phyloP scores from a whole-genome alignment of 2,797 vertebrate species.

The Synaphobranchus kaupii region DNA sequence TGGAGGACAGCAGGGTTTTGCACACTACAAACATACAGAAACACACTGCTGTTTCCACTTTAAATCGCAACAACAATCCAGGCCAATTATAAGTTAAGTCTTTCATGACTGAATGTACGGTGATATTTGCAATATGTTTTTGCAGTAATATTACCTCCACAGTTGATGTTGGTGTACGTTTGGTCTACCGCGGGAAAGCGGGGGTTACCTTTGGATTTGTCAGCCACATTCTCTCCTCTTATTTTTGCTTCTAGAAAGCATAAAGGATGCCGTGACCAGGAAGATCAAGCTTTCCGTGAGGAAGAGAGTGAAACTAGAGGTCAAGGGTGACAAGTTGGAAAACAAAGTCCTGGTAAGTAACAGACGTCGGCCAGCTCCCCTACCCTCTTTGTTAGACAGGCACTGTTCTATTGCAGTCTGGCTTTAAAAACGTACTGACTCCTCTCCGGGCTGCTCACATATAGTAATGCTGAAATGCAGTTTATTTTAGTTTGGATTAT shows the following conservation, averaged over 20 bases:
- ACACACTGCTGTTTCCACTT: neutral
- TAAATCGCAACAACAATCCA: neutral
- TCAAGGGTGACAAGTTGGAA: conserved; percentile 90
- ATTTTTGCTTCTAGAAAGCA: conserved; percentile 75
- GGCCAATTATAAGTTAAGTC: neutral
- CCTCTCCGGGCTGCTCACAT: neutral
- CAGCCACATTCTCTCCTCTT: neutral
- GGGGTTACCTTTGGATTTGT: conserved; percentile 10
- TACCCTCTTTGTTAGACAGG: neutral
- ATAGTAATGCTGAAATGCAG: neutral
- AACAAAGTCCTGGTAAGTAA: conserved; percentile 88
- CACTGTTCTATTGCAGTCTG: neutral
- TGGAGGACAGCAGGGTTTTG: neutral
- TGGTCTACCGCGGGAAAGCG: neutral
- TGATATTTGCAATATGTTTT: neutral
- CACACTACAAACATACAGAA: neutral
- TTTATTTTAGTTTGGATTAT: neutral
- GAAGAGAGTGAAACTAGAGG: conserved; percentile 87
- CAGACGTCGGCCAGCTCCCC: neutral
- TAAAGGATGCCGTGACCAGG: conserved; percentile 87
- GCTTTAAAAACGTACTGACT: neutral
- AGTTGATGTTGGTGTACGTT: neutral
- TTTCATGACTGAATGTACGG: neutral
- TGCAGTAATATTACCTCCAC: neutral
- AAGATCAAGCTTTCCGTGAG: conserved; percentile 84